These are phyloP conservation scores for Rugalucina vietnamica DNA, from an alignment of 2,888 invertebrate species.

Conservation along the genomic window DNA sequence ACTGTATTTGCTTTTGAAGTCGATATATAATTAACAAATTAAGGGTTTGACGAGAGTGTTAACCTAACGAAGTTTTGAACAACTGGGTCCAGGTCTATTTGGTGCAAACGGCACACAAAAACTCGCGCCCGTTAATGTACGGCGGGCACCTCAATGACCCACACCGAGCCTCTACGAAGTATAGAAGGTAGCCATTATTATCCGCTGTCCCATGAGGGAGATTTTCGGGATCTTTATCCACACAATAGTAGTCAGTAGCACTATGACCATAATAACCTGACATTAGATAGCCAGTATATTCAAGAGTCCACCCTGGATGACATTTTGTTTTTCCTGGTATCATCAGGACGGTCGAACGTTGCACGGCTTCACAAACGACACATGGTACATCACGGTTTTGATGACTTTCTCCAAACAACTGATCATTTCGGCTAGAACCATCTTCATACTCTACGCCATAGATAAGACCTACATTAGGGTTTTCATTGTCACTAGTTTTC, in stretches of 20 bases:
- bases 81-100: conserved; percentile 27
- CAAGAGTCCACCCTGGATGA: conserved; percentile 33
- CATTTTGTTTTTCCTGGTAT: conserved; percentile 30
- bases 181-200: conserved; percentile 25
- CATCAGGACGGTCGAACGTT: conserved; percentile 18
- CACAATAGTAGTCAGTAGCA: conserved; percentile 33
- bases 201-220: conserved; percentile 16
- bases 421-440: background rate
- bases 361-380: conserved; percentile 15
- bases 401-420: conserved; percentile 18
- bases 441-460: background rate
- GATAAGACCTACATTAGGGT: background rate
- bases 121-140: conserved; percentile 36
- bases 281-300: conserved; percentile 37
- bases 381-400: conserved; percentile 38
- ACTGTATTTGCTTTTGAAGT: too few relatives aligned
- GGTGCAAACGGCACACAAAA: conserved; percentile 44
- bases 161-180: conserved; percentile 20
- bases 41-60: background rate
- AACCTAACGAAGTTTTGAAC: background rate
- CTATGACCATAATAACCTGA: background rate
- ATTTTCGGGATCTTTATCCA: conserved; percentile 8
- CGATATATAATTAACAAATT: background rate
- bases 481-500: background rate
- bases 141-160: conserved; percentile 33